Evolutionary conservation across 2,113 vertebrate species (phyloP), one percentile per base, ranked within the genome.

Genomic region (Mesoclemmys tuberculata): DNA sequence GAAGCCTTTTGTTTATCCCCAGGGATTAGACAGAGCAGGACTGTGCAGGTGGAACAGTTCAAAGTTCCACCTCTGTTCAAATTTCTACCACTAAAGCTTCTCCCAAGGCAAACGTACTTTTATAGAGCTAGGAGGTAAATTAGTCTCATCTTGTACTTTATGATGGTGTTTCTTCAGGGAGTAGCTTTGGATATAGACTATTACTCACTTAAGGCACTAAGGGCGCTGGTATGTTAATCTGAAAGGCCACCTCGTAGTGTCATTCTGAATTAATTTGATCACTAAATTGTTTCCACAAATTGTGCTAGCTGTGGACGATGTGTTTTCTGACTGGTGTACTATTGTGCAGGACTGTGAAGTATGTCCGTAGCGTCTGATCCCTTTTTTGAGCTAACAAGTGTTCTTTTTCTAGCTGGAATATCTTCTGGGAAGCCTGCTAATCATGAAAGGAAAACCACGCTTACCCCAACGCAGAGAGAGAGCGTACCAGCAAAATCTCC

Each of bases 391-490:
- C 38, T 4, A 11, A 61, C 86, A 92, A 56, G 10, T 10, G 0
- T 12, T 4, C 3, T 87, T 92, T 93, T 93, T 82, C 19, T 90
- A 99, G 99, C 98, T 98, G 98, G 96, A 38, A 97, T 99, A 93
- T 98, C 98, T 93, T 98, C 99, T 92, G 98, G 98, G 68, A 99
- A 99, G 97, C 96, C 99, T 92, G 94, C 98, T 80, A 98, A 98
- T 90, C 99, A 99, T 6, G 99, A 99, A 95, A 98, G 99, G 95
- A 99, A 99, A 97, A 99, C 98, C 52, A 97, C 99, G 7, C 98
- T 99, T 95, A 99, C 99, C 19, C 99, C 99, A 1, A 99, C 99
- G 7, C 99, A 99, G 95, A 98, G 99, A 84, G 99, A 99, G 85
- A 99, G 98, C 41, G 97, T 99, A 87, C 97, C 99, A 11, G 98